phyloP scores from a whole-genome alignment of 2,797 vertebrate genomes.

The Sorex maritimensis region DNA sequence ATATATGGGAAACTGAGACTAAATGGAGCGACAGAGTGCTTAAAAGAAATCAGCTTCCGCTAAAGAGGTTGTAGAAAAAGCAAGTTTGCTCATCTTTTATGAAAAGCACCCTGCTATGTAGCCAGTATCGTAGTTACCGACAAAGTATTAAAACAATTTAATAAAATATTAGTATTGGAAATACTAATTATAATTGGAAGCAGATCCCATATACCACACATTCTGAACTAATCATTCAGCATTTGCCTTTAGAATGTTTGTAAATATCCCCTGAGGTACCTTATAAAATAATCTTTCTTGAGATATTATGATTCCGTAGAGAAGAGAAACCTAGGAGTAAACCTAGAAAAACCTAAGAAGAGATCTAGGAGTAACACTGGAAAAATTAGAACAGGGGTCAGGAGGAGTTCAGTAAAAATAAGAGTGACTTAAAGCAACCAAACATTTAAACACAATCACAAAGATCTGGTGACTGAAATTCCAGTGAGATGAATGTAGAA shows the following conservation, averaged over 20 bases:
- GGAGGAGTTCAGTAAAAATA: background rate
- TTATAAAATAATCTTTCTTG: background rate
- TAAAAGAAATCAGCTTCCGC: background rate
- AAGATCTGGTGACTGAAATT: background rate
- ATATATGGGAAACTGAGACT: background rate
- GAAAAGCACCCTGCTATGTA: background rate
- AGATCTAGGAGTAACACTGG: background rate
- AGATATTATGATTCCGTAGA: background rate
- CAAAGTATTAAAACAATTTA: background rate
- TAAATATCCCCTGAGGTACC: background rate
- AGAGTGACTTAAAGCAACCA: background rate
- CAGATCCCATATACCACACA: background rate
- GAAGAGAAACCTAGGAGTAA: background rate
- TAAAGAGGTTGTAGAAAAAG: slow-evolving; percentile 17
- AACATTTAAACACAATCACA: background rate
- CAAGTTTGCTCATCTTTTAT: background rate
- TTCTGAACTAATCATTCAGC: background rate
- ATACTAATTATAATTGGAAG: background rate
- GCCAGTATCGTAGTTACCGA: background rate
- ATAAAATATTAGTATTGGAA: background rate
- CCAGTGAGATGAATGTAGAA: background rate
- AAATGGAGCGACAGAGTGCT: background rate
- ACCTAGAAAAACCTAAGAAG: too few relatives aligned
- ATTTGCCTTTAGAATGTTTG: background rate
- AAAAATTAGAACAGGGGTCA: too few relatives aligned